Evolutionary conservation across 2,113 vertebrate genomes (phyloP), one percentile per base, ranked within the genome.

Genomic region (Takifugu bimaculatus): DNA sequence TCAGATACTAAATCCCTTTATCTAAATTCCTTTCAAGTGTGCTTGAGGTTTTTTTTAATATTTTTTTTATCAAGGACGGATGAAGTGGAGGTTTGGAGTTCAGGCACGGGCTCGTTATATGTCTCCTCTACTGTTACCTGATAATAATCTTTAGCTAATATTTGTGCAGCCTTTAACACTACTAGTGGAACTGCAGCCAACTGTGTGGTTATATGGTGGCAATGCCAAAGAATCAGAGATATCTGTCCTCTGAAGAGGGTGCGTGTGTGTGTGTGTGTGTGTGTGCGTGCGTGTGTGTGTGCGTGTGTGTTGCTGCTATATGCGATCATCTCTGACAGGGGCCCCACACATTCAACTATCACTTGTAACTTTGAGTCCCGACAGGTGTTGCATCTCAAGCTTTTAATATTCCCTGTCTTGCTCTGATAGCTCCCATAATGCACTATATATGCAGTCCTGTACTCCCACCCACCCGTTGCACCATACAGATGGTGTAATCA

Each of bases 391-490:
- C 69, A 75, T 79, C 57, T 87, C 65, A 78, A 69, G 76, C 63
- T 83, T 83, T 86, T 85, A 84, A 91, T 87, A 84, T 80, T 74
- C 75, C 75, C 79, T 84, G 88, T 88, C 85, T 74, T 76, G 80
- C 70, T 80, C 78, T 64, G 80, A 88, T 80, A 77, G 78, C 71
- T 85, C 76, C 78, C 63, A 27, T 83, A 80, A 87, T 88, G 55
- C 65, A 70, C 81, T 72, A 65, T 20, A 65, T 75, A 80, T 80
- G 71, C 66, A 78, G 83, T 61, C 73, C 50, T 6, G 29, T 47
- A 70, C 81, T 74, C 13, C 15, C n/a, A 9, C n/a, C 54, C 60
- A 70, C 78, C 70, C 45, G 65, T 82, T 80, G 68, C 71, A 60
- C 61, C 80, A 63, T 20, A 20, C 20, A 20, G 65, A 82, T 77